These are phyloP conservation scores for Clavelina lepadiformis DNA, from an alignment of 23 tunicate genomes.

Conservation along the genomic window DNA sequence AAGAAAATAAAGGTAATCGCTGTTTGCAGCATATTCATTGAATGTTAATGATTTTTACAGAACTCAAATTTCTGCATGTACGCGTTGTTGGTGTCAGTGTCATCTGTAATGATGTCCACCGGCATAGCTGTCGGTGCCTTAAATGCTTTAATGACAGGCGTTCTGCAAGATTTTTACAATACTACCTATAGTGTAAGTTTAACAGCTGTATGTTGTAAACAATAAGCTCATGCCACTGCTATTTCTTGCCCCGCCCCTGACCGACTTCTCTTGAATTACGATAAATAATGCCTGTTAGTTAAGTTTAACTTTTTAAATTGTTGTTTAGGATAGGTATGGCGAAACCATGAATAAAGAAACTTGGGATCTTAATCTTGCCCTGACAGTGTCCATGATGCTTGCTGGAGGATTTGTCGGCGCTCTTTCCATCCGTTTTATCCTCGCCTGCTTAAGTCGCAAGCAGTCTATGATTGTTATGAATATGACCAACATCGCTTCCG, in stretches of 20 bases:
- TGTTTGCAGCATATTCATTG: too few relatives aligned
- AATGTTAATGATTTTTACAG: constrained; percentile 41
- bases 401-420: constrained; percentile 90
- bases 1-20: too few relatives aligned
- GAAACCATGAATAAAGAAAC: constrained; percentile 12
- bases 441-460: constrained; percentile 39
- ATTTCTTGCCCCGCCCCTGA: neutral
- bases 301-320: neutral
- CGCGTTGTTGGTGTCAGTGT: constrained; percentile 44
- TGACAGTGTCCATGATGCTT: constrained; percentile 75
- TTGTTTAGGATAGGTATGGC: constrained; percentile 52
- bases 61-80: constrained; percentile 64
- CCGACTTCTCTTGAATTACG: neutral
- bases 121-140: constrained; percentile 89
- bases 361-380: constrained; percentile 19
- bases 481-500: constrained; percentile 50
- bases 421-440: constrained; percentile 37
- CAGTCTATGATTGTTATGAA: constrained; percentile 67
- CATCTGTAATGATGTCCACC: constrained; percentile 87
- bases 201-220: too few relatives aligned
- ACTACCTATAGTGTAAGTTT: constrained; percentile 72
- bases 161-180: constrained; percentile 46
- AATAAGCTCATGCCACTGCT: too few relatives aligned
- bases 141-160: constrained; percentile 46
- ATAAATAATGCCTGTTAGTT: too few relatives aligned